Evolutionary conservation across 2,113 vertebrate species (phyloP), one percentile per base, ranked within the genome.

Genomic region (Misgurnus mizolepis): DNA sequence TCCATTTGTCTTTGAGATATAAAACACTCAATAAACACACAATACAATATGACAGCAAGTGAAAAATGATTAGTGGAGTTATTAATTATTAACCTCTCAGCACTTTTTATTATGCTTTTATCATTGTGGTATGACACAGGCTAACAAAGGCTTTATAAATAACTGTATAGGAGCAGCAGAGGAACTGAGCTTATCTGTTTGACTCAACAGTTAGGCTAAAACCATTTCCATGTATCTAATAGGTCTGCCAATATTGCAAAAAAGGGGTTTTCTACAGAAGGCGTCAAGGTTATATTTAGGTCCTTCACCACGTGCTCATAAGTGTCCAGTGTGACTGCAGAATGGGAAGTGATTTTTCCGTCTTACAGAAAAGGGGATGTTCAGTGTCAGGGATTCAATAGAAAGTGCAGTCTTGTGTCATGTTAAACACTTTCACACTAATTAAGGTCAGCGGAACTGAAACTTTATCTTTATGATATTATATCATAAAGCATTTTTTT

Each of bases 181-280:
- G 12, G 2, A 6, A 56, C 4, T 71, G 50, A 71, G 69, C 8
- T 56, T 17, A 73, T 43, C 17, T 22, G 8, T 43, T 53, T 60
- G 5, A 60, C 70, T 73, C 3, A 7, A 34, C 1, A 34, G 47
- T 7, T 22, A 14, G 14, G 5, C 9, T 17, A 27, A 22, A 67
- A 6, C 43, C 5, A 40, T 9, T 76, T 72, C 49, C 71, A 18
- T 10, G 27, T 27, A 62, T 61, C 41, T 62, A 11, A 75, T 41
- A 61, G 55, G 47, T 74, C n/a, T 65, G 64, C 79, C 79, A 64
- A 18, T 40, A 81, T 65, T 67, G 58, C 70, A 60, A 75, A 45
- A n/a, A 22, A 39, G 72, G 70, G 61, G 6, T 5, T 76, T 76
- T 66, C 47, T 66, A 41, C 17, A 5, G 15, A 55, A 66, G 4